Evolutionary conservation across 92 coral and sea anemone genomes (phyloP).

Genomic region (Pocillopora meandrina): DNA sequence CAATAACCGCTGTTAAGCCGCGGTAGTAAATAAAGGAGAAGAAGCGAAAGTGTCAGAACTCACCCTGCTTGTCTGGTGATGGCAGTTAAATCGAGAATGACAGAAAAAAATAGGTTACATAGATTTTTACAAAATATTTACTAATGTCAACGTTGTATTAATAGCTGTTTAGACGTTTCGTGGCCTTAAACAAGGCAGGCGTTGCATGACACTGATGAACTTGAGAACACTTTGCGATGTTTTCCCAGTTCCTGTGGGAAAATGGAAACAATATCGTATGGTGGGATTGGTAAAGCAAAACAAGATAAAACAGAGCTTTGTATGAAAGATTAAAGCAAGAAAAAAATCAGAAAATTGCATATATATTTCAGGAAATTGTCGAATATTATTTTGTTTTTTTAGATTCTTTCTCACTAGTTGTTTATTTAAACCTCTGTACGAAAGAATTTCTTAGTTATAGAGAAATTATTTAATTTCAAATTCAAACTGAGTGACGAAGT

Average conservation of each 20-base stretch:
- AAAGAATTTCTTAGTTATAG: constrained; percentile 10
- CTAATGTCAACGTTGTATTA: not conserved
- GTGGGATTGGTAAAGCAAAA: constrained; percentile 21
- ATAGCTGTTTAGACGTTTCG: not conserved
- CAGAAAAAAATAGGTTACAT: not conserved
- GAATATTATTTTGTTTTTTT: not conserved
- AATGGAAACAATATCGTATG: constrained; percentile 40
- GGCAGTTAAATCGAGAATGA: not conserved
- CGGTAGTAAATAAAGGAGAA: constrained; percentile 5
- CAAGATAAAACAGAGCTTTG: constrained; percentile 34
- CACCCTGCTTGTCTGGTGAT: not conserved
- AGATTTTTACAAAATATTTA: not conserved
- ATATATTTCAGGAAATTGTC: not conserved
- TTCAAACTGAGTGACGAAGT: not conserved
- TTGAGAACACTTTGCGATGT: constrained; percentile 34
- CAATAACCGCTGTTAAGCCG: constrained; percentile 20
- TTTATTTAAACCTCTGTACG: constrained; percentile 1
- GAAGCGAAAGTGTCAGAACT: constrained; percentile 1
- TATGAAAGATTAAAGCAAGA: not conserved
- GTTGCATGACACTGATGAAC: constrained; percentile 18
- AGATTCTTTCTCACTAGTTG: constrained; percentile 10
- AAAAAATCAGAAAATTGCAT: not conserved
- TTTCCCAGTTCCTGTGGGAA: constrained; percentile 56
- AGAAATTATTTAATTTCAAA: not conserved
- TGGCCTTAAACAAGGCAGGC: constrained; percentile 8